Conservation (phyloP, 1,140 invertebrate genomes). For the Heliothis virescens region DNA sequence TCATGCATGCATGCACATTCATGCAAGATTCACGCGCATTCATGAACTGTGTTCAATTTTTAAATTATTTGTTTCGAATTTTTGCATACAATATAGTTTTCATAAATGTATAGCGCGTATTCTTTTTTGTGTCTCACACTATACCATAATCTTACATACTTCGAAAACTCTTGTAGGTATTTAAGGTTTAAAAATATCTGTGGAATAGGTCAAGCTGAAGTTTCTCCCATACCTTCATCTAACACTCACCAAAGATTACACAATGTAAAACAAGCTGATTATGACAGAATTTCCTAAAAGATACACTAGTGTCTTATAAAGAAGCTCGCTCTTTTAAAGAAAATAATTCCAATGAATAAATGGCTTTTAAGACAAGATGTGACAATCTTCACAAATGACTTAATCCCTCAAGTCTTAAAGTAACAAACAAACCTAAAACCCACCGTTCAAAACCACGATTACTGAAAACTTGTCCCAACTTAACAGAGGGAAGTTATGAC, state of each 20-base stretch:
- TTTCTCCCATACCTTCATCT: too few relatives aligned
- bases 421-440: background rate
- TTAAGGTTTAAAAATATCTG: too few relatives aligned
- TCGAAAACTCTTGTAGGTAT: too few relatives aligned
- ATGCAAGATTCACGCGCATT: conserved; percentile 13
- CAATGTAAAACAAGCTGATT: too few relatives aligned
- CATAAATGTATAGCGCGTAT: too few relatives aligned
- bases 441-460: background rate
- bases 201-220: too few relatives aligned
- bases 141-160: background rate
- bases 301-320: too few relatives aligned
- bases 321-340: background rate
- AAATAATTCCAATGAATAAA: background rate
- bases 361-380: background rate
- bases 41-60: conserved; percentile 1
- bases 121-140: too few relatives aligned
- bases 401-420: conserved; percentile 9
- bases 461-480: conserved; percentile 1
- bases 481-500: conserved; percentile 21
- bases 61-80: background rate
- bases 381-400: conserved; percentile 9
- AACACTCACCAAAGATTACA: too few relatives aligned
- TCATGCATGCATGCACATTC: conserved; percentile 21
- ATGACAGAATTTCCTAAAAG: too few relatives aligned
- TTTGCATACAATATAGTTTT: background rate